Evolutionary conservation across 2,797 vertebrate species (phyloP), one percentile per base, ranked within the genome.

Genomic region (Allobates femoralis): DNA sequence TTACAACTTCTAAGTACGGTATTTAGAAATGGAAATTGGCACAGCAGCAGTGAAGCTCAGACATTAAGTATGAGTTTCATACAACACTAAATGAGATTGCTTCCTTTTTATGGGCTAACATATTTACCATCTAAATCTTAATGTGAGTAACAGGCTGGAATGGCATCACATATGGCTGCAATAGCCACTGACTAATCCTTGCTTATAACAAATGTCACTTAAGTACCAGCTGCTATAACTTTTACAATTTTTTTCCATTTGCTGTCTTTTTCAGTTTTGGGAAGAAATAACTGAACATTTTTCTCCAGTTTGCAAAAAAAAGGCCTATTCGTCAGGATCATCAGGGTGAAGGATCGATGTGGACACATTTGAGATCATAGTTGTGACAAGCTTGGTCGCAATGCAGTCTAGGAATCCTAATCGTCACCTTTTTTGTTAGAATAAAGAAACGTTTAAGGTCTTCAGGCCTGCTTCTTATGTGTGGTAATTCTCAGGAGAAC

Each of bases 11-110:
- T 26, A 16, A 55, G 26, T 34, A n/a, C n/a, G n/a, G n/a, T n/a
- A 7, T 64, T 46, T 78, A 32, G 60, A 84, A 84, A 84, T 84
- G 83, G 83, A 84, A 84, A 84, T 15, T 84, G 73, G 58, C 83
- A 34, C 58, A 30, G 50, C 41, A 51, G 23, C 73, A 26, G 12
- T 83, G n/a, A 60, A 75, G 46, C 0, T 60, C 34, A 14, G 41
- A 51, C 73, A 76, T 37, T 73, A 62, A 56, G 2, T 8, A 50
- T 21, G 8, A 16, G n/a, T 60, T 46, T 60, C 21, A 67, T 50
- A 66, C 58, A 58, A 26, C 53, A 62, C n/a, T 62, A 46, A 84
- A 76, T 62, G 55, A 34, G 41, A 50, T 74, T 58, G 21, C n/a
- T 26, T 21, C 0, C 14, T 50, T 34, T 46, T 0, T 18, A 75